Evolutionary conservation across 2,113 vertebrate species (phyloP), one percentile per base, ranked within the genome.

Genomic region (Donacobius atricapilla): DNA sequence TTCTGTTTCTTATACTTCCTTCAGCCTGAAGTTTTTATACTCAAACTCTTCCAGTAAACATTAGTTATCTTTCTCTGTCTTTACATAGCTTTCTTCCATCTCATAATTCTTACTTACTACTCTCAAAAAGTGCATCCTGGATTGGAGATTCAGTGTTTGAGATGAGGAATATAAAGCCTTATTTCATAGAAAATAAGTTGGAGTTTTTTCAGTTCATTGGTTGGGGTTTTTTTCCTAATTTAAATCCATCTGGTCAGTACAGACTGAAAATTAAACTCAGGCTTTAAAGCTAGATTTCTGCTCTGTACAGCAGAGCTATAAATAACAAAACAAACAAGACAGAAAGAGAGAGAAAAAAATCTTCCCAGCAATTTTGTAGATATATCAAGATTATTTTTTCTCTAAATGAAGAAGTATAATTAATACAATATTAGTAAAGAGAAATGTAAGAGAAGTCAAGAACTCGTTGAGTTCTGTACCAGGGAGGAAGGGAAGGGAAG

Each of bases 201-300:
- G 3, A 7, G 1, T 0, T n/a, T 58, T 30, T 39, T 63, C 15
- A 42, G 40, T 4, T 27, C 30, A 7, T 72, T 19, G 6, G 12
- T 64, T 60, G 22, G 7, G 24, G 9, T 3, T 63, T 33, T 76
- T 48, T 56, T 21, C 5, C 22, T 58, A 17, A 40, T 92, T 66
- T 82, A 85, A 92, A 85, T 78, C 75, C 42, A 37, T 53, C 8
- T 58, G 71, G 11, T 53, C 39, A 61, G 12, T 81, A 51, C 21
- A 68, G 33, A 77, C 14, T 50, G 56, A 90, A 90, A 54, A 58
- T 79, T 84, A 63, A 88, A 57, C 28, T 61, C 16, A 9, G 22
- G 5, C 6, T 56, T 69, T 47, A 78, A 35, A 42, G 20, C 7
- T 73, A 28, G 5, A 19, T 53, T 87, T 84, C 60, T 84, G 14